Conservation (phyloP, 2,113 vertebrate genomes). For the Apodemus sylvaticus region DNA sequence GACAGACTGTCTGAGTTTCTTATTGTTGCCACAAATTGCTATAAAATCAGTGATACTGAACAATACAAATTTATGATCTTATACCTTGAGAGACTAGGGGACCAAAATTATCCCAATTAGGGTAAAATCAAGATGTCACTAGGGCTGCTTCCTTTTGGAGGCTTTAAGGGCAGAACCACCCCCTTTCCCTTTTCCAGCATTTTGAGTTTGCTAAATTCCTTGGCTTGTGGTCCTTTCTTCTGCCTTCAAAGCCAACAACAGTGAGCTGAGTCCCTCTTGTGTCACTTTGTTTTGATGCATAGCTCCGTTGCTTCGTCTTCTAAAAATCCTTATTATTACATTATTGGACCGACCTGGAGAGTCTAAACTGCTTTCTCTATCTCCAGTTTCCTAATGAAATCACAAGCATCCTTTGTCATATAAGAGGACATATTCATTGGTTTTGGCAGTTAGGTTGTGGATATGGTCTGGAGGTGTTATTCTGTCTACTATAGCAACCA, state of each 20-base stretch:
- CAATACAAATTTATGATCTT: not conserved
- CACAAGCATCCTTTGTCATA: not conserved
- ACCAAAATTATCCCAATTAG: constrained; percentile 1
- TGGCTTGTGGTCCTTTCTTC: not conserved
- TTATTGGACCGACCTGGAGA: not conserved
- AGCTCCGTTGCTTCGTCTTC: not conserved
- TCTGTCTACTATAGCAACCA: not conserved
- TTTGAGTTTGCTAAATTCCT: not conserved
- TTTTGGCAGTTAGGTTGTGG: not conserved
- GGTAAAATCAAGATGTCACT: not conserved
- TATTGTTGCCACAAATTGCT: not conserved
- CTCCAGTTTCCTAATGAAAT: constrained; percentile 1
- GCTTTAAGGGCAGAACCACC: not conserved
- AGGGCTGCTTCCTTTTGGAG: not conserved
- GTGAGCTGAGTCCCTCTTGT: not conserved
- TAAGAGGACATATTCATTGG: not conserved
- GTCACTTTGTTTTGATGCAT: not conserved
- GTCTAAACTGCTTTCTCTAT: not conserved
- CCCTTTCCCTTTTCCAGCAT: not conserved
- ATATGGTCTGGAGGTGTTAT: not conserved
- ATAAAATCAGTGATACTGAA: not conserved
- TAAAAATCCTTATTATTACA: not conserved
- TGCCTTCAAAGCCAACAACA: constrained; percentile 1
- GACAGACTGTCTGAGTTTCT: not conserved
- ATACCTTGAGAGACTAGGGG: not conserved